Conservation (phyloP, 1,140 invertebrate species). For the Drosophila lacteicornis region DNA sequence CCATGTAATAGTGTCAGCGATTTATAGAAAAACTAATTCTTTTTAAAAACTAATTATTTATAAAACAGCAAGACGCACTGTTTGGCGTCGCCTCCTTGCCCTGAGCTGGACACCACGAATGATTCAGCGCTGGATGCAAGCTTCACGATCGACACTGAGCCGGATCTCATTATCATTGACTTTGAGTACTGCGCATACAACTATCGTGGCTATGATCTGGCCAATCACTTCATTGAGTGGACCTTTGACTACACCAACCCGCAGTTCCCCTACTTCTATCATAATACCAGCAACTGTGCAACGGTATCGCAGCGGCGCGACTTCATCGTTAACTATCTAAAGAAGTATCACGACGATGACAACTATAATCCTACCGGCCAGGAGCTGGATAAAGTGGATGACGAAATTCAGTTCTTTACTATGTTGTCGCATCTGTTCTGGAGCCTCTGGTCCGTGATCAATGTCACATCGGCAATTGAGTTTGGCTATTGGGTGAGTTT, state of each 20-base stretch:
- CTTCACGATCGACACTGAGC: slow-evolving; percentile 84
- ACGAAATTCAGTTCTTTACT: slow-evolving; percentile 93
- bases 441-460: slow-evolving; percentile 96
- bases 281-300: slow-evolving; percentile 89
- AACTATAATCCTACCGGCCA: slow-evolving; percentile 62
- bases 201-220: slow-evolving; percentile 97
- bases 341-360: slow-evolving; percentile 62
- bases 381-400: slow-evolving; percentile 66
- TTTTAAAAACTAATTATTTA: slow-evolving; percentile 8
- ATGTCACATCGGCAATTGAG: slow-evolving; percentile 93
- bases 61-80: slow-evolving; percentile 47
- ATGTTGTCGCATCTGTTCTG: slow-evolving; percentile 97
- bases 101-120: slow-evolving; percentile 68
- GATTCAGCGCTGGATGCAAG: slow-evolving; percentile 72
- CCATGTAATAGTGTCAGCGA: slow-evolving; percentile 23
- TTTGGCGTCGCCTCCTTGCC: slow-evolving; percentile 49
- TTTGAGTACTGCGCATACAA: slow-evolving; percentile 98
- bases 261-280: slow-evolving; percentile 92
- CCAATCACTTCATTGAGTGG: slow-evolving; percentile 98
- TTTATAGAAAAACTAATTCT: slow-evolving; percentile 15
- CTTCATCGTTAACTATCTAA: slow-evolving; percentile 75
- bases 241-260: slow-evolving; percentile 94
- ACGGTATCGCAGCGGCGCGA: slow-evolving; percentile 89
- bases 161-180: slow-evolving; percentile 93
- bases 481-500: slow-evolving; percentile 96